These are phyloP conservation scores for Oophaga pumilio DNA, from an alignment of 2,113 vertebrate species.

Conservation along the genomic window DNA sequence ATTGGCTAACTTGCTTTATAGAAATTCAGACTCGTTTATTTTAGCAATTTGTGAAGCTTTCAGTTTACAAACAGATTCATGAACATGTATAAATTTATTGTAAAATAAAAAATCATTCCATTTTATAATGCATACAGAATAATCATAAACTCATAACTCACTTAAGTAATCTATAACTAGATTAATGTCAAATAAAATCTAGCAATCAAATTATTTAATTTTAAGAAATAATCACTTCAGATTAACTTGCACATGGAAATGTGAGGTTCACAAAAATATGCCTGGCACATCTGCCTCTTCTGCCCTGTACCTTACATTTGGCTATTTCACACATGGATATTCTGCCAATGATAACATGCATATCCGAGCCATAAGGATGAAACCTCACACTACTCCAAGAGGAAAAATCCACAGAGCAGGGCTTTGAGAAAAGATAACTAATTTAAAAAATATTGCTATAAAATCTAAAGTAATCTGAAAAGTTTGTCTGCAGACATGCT, in stretches of 20 bases:
- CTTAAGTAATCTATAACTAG: background rate
- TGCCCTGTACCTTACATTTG: background rate
- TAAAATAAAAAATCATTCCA: background rate
- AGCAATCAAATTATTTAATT: background rate
- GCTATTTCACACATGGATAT: background rate
- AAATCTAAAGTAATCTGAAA: no score
- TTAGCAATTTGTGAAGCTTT: background rate
- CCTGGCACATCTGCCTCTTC: background rate
- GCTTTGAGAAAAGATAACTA: no score
- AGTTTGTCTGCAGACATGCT: no score
- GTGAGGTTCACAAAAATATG: background rate
- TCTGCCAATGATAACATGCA: background rate
- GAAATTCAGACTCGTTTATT: background rate
- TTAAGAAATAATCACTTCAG: background rate
- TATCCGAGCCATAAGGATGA: background rate
- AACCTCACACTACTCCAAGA: background rate
- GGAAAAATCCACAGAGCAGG: background rate
- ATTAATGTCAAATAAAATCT: background rate
- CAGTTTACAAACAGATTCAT: background rate
- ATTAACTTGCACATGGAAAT: background rate
- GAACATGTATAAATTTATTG: background rate
- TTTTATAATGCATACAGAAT: background rate
- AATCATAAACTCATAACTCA: background rate
- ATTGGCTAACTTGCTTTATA: no score
- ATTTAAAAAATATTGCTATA: background rate